phyloP scores from a whole-genome alignment of 2,113 vertebrate species.

The human (Homo sapiens) region DNA sequence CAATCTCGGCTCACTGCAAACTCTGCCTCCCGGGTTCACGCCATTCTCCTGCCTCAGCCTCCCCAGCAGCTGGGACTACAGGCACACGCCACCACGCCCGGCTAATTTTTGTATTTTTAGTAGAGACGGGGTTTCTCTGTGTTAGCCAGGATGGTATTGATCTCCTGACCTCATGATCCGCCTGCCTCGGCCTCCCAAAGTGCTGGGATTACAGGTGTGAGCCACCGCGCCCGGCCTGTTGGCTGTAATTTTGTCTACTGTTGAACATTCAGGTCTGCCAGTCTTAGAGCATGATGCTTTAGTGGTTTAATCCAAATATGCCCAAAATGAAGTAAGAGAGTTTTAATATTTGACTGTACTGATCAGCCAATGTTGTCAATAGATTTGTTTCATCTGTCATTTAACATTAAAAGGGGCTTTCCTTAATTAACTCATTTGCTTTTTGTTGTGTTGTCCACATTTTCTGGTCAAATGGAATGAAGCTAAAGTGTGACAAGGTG shows the following conservation, averaged over 20 bases:
- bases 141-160: no score
- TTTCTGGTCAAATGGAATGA: slow-evolving; percentile 38
- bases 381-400: background rate
- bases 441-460: slow-evolving; percentile 52
- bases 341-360: background rate
- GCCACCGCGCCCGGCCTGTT: no score
- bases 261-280: background rate
- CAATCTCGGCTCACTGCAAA: no score
- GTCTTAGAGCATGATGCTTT: background rate
- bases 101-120: no score
- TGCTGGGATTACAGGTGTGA: no score
- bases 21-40: no score
- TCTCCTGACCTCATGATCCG: no score
- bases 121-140: no score
- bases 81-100: no score
- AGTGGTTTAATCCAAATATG: background rate
- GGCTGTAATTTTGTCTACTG: background rate
- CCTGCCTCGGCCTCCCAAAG: no score
- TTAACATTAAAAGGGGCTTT: slow-evolving; percentile 19
- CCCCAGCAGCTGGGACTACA: no score
- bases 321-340: background rate
- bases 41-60: no score
- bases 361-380: background rate
- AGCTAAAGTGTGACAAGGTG: background rate
- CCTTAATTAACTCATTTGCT: slow-evolving; percentile 56